These are phyloP conservation scores for Pachycephus smyrnensis DNA, from an alignment of 2,888 invertebrate species.

Conservation along the genomic window DNA sequence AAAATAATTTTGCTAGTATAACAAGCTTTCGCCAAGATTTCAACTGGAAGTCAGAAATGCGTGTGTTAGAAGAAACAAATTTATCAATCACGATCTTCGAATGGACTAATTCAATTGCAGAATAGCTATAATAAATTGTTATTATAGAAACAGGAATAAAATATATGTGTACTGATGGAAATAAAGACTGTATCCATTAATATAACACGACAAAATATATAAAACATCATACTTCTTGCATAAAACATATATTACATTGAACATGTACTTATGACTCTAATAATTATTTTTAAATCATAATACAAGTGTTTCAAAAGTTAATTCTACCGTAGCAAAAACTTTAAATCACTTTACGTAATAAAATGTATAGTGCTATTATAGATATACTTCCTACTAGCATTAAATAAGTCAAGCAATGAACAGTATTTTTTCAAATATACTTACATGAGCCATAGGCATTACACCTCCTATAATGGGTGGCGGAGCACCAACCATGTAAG, in stretches of 20 bases:
- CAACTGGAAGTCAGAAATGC: not conserved
- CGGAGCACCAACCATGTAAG: conserved; percentile 70
- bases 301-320: not conserved
- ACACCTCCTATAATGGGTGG: conserved; percentile 78
- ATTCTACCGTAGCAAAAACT: no score
- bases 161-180: no score
- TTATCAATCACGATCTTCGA: not conserved
- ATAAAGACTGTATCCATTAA: no score
- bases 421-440: conserved; percentile 52
- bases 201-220: no score
- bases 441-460: conserved; percentile 82
- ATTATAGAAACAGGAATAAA: no score
- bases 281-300: not conserved
- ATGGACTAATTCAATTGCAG: no score
- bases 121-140: no score
- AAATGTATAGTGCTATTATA: not conserved
- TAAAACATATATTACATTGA: not conserved
- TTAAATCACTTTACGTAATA: not conserved
- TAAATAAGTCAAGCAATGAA: not conserved
- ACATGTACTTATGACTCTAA: not conserved
- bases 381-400: not conserved
- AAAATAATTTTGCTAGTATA: not conserved
- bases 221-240: not conserved
- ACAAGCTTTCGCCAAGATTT: not conserved
- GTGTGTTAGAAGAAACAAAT: not conserved